Percentiles rank a stretch among this genome's conserved stretches.
Conservation (phyloP, 2,888 invertebrate species). For the Laspeyria flexula region DNA sequence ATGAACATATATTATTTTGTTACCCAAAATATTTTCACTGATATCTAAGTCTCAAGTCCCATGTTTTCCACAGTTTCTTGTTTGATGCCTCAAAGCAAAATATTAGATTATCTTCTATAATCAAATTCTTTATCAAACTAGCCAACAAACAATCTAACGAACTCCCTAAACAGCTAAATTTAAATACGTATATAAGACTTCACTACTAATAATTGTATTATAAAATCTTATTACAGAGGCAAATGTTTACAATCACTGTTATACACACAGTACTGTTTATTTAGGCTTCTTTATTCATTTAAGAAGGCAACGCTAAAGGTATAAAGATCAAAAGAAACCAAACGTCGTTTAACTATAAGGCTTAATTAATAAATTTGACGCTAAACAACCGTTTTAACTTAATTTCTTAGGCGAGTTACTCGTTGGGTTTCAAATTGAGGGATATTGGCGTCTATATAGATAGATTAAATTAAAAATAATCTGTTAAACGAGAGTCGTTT, state of each 20-base stretch:
- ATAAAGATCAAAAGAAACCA: constrained; percentile 35
- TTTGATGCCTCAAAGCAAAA: too few species aligned
- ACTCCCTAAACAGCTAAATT: background rate
- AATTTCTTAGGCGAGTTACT: constrained; percentile 27
- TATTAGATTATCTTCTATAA: too few species aligned
- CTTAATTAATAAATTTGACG: constrained; percentile 41
- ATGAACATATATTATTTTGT: too few species aligned
- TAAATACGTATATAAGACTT: background rate
- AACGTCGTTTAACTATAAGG: constrained; percentile 23
- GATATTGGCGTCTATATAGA: constrained; percentile 7
- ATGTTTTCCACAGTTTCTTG: too few species aligned
- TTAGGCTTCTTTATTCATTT: constrained; percentile 29
- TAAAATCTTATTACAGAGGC: constrained; percentile 10
- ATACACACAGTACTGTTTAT: constrained; percentile 23
- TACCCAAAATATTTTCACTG: too few species aligned
- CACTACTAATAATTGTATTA: background rate
- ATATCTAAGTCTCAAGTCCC: too few species aligned
- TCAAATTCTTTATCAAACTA: too few species aligned
- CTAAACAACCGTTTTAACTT: constrained; percentile 40
- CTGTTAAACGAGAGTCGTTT: constrained; percentile 5
- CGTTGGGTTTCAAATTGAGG: constrained; percentile 15
- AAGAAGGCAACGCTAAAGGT: constrained; percentile 30
- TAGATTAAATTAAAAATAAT: constrained; percentile 14
- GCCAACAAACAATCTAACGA: background rate
- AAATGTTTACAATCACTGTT: constrained; percentile 20